These are phyloP conservation scores for Glandiceps talaboti DNA, from an alignment of 53 echinoderm and acorn worm species.

Conservation along the genomic window DNA sequence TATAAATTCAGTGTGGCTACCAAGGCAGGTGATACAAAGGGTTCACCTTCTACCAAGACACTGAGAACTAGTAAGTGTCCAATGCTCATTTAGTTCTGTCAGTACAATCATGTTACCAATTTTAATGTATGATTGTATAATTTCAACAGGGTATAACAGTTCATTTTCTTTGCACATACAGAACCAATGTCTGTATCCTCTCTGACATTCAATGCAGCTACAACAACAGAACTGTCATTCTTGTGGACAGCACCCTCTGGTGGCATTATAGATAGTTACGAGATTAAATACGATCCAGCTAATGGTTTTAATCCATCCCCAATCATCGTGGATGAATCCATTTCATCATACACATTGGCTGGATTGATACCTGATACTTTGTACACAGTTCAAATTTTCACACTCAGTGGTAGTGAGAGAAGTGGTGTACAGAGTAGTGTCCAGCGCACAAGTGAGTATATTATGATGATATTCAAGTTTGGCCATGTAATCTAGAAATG, in stretches of 20 bases:
- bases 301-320: slow-evolving; percentile 28
- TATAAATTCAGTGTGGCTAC: background rate
- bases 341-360: background rate
- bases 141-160: too few relatives aligned
- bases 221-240: slow-evolving; percentile 1
- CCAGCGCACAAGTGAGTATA: background rate
- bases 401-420: background rate
- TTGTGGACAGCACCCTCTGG: slow-evolving; percentile 11
- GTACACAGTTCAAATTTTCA: background rate
- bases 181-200: background rate
- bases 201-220: background rate
- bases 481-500: too few relatives aligned
- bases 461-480: too few relatives aligned
- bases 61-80: background rate
- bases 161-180: too few relatives aligned
- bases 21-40: background rate
- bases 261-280: slow-evolving; percentile 17
- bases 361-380: background rate
- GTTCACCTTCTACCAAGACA: background rate
- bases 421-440: background rate
- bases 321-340: background rate
- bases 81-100: too few relatives aligned
- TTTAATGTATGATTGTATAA: too few relatives aligned
- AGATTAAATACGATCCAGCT: slow-evolving; percentile 16
- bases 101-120: too few relatives aligned